A percentile compares a stretch with the other conserved stretches of the same genome.
Conservation (phyloP, 2,113 vertebrate species). For the Poecile atricapillus region DNA sequence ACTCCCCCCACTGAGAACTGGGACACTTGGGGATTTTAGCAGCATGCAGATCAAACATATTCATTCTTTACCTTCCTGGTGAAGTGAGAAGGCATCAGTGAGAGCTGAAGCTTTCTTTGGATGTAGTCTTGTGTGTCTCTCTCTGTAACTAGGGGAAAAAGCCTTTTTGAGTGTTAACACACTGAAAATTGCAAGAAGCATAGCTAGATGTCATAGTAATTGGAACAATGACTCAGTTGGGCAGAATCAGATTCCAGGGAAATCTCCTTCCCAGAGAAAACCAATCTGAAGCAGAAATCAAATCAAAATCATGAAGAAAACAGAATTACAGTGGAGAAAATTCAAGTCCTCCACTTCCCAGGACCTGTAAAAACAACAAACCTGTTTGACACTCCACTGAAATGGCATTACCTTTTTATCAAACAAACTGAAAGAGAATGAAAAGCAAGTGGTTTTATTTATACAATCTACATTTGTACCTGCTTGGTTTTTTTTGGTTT, state of each 20-base stretch:
- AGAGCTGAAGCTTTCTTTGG: background rate
- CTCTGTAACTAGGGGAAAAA: background rate
- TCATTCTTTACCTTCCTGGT: accelerated
- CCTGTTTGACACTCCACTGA: background rate
- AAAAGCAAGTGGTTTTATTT: background rate
- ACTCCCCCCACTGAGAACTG: background rate
- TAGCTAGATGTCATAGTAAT: background rate
- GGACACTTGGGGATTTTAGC: background rate
- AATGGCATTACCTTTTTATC: background rate
- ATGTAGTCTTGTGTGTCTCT: background rate
- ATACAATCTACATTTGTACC: background rate
- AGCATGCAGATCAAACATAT: background rate
- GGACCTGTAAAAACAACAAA: background rate
- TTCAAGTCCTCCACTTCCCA: background rate
- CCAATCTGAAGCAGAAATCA: background rate
- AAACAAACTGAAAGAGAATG: background rate
- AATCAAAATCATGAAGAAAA: slow-evolving; percentile 1
- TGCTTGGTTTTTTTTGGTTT: background rate
- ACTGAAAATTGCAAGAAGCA: background rate
- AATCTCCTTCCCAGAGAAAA: background rate
- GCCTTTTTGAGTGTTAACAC: background rate
- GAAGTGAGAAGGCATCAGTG: background rate
- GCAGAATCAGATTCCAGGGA: background rate
- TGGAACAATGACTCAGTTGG: background rate
- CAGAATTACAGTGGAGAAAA: background rate